Evolutionary conservation across 2,797 vertebrate species (phyloP).

Genomic region (Phrynocephalus forsythii): DNA sequence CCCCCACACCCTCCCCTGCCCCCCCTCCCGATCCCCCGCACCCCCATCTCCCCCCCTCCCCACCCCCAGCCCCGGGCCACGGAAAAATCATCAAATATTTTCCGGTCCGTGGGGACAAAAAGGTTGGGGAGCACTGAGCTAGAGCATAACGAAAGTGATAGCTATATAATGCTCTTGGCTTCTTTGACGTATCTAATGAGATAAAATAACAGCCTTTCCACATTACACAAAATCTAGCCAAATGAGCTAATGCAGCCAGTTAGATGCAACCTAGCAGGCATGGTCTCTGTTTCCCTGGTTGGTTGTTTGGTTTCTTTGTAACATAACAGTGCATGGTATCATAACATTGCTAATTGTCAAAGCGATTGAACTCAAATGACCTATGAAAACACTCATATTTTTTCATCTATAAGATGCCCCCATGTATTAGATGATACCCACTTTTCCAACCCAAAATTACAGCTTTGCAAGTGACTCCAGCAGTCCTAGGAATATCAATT

Average conservation of each 20-base stretch:
- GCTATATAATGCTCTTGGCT: not conserved
- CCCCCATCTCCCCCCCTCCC: too few relatives aligned
- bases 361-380: conserved; percentile 3
- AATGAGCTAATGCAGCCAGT: not conserved
- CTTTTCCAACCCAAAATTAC: too few relatives aligned
- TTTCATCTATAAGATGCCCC: too few relatives aligned
- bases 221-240: conserved; percentile 11
- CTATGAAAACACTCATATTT: not conserved
- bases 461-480: too few relatives aligned
- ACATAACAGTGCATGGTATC: not conserved
- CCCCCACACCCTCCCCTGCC: too few relatives aligned
- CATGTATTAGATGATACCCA: too few relatives aligned
- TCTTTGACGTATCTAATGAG: not conserved
- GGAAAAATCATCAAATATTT: too few relatives aligned
- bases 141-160: not conserved
- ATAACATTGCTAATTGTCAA: not conserved
- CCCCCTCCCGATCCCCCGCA: too few relatives aligned
- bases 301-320: not conserved
- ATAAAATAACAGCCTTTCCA: not conserved
- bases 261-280: not conserved
- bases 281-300: not conserved
- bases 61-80: too few relatives aligned
- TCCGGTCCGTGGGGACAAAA: too few relatives aligned
- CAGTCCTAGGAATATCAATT: too few relatives aligned
- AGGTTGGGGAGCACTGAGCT: too few relatives aligned